Evolutionary conservation across 2,888 invertebrate genomes (phyloP).

Genomic region (Drosophila diplacantha): DNA sequence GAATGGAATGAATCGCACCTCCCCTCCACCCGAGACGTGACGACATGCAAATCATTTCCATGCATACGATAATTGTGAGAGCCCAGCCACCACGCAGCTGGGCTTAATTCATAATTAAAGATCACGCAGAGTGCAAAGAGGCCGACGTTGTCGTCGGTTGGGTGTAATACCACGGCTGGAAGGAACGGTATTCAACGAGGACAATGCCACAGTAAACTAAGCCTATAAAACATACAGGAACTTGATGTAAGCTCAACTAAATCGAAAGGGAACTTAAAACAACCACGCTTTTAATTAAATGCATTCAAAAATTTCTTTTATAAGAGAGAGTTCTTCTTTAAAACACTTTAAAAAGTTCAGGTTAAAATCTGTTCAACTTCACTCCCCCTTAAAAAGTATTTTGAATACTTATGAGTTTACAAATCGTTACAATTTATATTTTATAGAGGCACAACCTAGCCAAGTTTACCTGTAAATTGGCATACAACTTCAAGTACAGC

Average conservation of each 20-base stretch:
- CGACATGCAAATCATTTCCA: constrained; percentile 35
- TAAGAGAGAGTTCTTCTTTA: too few species aligned
- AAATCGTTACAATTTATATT: neutral
- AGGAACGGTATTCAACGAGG: constrained; percentile 7
- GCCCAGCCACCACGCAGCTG: constrained; percentile 20
- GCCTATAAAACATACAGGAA: too few species aligned
- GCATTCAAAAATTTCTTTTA: too few species aligned
- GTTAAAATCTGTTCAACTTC: neutral
- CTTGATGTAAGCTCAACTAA: neutral
- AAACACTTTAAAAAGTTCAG: too few species aligned
- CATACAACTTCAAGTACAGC: constrained; percentile 14
- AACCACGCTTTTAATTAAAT: too few species aligned
- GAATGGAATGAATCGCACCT: constrained; percentile 15
- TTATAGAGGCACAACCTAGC: neutral
- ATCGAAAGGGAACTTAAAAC: too few species aligned
- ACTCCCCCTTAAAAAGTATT: neutral
- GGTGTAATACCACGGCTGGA: constrained; percentile 15
- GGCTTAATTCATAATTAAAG: constrained; percentile 51
- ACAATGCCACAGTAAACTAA: constrained; percentile 11
- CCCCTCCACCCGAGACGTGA: neutral
- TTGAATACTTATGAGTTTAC: neutral
- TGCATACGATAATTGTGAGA: constrained; percentile 20
- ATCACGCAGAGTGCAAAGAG: constrained; percentile 38
- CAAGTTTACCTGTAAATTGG: constrained; percentile 16
- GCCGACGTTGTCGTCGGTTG: constrained; percentile 6